Percentiles rank a stretch among this genome's conserved stretches.
These are phyloP conservation scores for Rhabdophis nuchalis DNA, from an alignment of 2,797 vertebrate species.

Conservation along the genomic window DNA sequence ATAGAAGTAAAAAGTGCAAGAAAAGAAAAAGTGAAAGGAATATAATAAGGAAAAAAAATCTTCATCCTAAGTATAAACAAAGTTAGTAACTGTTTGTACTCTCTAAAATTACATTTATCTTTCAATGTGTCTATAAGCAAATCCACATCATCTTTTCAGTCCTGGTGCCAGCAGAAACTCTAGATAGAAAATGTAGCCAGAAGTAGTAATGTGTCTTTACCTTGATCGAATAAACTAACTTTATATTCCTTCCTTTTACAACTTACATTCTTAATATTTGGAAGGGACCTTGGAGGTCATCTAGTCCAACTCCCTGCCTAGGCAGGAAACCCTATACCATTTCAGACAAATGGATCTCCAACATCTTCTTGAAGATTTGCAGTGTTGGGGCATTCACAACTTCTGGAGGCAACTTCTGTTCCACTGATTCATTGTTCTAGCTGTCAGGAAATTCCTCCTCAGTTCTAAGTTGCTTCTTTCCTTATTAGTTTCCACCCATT, in stretches of 20 bases:
- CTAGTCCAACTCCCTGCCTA: too few species aligned
- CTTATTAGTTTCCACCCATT: too few species aligned
- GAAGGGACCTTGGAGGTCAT: too few species aligned
- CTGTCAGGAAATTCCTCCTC: too few species aligned
- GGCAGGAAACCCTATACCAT: too few species aligned
- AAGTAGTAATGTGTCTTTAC: background rate
- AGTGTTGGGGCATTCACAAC: too few species aligned
- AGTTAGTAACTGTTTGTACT: background rate
- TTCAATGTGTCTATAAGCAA: background rate
- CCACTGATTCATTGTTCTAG: too few species aligned
- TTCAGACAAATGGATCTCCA: too few species aligned
- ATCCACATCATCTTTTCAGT: background rate
- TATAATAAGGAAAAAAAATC: background rate
- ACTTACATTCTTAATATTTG: background rate
- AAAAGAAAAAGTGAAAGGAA: background rate
- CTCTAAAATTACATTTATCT: background rate
- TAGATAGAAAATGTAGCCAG: background rate
- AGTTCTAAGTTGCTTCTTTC: too few species aligned
- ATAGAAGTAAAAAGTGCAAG: background rate
- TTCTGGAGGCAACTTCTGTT: too few species aligned
- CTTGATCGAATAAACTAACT: background rate
- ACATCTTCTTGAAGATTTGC: too few species aligned
- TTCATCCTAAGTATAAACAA: background rate
- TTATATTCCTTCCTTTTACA: background rate
- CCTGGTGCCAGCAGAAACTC: background rate